These are phyloP conservation scores for Schrankia costaestrigalis DNA, from an alignment of 2,888 invertebrate genomes.

Conservation along the genomic window DNA sequence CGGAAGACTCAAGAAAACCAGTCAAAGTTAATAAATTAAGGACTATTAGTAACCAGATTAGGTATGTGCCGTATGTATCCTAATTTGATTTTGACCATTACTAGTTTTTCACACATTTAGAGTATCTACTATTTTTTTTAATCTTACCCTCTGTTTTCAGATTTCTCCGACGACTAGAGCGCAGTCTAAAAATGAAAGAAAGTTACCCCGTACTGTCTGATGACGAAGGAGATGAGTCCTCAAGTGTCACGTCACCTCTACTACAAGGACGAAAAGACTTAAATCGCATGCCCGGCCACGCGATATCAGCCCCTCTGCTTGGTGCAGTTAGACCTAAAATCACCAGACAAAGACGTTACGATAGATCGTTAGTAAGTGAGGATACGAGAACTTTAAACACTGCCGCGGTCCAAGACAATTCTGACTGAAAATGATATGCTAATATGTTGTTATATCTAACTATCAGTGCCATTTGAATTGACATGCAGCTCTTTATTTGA, in stretches of 20 bases:
- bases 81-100: background rate
- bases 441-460: too few species aligned
- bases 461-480: slow-evolving; percentile 10
- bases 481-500: background rate
- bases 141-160: slow-evolving; percentile 52
- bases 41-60: slow-evolving; percentile 88
- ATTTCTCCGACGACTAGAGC: slow-evolving; percentile 85
- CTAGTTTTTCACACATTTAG: too few species aligned
- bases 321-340: slow-evolving; percentile 72
- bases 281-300: slow-evolving; percentile 55
- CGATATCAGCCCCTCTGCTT: slow-evolving; percentile 70
- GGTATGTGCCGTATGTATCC: slow-evolving; percentile 63
- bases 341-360: slow-evolving; percentile 69
- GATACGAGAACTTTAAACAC: slow-evolving; percentile 68
- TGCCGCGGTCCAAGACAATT: slow-evolving; percentile 66
- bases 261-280: slow-evolving; percentile 71
- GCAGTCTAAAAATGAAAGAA: slow-evolving; percentile 85
- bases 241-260: slow-evolving; percentile 83
- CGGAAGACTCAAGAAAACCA: slow-evolving; percentile 78
- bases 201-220: slow-evolving; percentile 81
- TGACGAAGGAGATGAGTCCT: slow-evolving; percentile 82
- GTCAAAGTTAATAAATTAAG: slow-evolving; percentile 84
- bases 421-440: slow-evolving; percentile 50
- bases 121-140: too few species aligned
- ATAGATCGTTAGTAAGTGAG: slow-evolving; percentile 66